Conservation (phyloP, 2,113 vertebrate genomes). For the Alces alces region DNA sequence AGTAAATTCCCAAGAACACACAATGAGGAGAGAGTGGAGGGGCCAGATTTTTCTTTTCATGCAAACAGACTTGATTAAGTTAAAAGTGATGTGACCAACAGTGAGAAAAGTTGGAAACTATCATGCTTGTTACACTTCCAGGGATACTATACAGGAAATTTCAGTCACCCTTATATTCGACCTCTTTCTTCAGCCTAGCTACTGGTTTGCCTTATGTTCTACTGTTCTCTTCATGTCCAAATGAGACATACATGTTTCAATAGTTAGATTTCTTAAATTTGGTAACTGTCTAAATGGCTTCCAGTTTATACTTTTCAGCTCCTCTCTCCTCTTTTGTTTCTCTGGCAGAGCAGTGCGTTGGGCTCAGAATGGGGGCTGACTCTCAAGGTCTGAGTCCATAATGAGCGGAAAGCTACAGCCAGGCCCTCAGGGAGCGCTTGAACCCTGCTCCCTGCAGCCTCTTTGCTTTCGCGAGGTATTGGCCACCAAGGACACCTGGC, state of each 20-base stretch:
- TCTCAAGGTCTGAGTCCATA: constrained; percentile 5
- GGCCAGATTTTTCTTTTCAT: background rate
- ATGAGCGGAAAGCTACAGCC: constrained; percentile 63
- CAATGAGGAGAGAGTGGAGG: background rate
- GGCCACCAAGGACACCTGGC: constrained; percentile 66
- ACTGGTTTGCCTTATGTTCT: background rate
- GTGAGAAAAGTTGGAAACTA: background rate
- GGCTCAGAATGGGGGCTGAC: background rate
- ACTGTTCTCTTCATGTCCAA: background rate
- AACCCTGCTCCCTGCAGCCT: constrained; percentile 2
- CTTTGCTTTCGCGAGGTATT: background rate
- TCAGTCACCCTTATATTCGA: background rate
- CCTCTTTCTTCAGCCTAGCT: background rate
- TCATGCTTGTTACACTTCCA: background rate
- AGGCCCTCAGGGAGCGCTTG: constrained; percentile 26
- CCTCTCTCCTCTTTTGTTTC: background rate
- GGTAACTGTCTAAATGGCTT: background rate
- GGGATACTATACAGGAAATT: background rate
- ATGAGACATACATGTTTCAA: background rate
- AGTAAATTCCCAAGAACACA: background rate
- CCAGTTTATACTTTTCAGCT: background rate
- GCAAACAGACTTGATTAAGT: background rate
- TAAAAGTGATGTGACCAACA: background rate
- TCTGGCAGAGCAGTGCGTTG: background rate
- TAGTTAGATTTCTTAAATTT: background rate